Evolutionary conservation across 2,888 invertebrate genomes (phyloP), one percentile per base, ranked within the genome.

Genomic region (Neoitamus cyanurus): DNA sequence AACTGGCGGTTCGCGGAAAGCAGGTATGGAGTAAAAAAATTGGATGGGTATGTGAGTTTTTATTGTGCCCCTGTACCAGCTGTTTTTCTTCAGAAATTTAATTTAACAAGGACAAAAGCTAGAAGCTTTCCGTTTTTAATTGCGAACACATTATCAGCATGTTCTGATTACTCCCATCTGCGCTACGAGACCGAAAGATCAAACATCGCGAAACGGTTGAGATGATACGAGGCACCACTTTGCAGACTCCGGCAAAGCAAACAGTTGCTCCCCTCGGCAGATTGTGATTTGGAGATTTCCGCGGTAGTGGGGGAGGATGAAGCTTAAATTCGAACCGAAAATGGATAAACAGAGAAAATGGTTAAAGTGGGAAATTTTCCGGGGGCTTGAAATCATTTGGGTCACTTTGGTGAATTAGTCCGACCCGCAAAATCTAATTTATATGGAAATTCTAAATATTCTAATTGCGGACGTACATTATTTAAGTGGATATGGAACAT

Each of bases 401-500:
- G 77, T 77, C 77, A 77, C 77, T 28, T 42, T 42, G 46, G 46
- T 13, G 77, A 77, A 77, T 77, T 77, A 77, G 77, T 46, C 15
- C 42, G 15, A 46, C 42, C 77, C 77, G 42, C 77, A 77, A 77
- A 77, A 77, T 30, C 77, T 77, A 46, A 77, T 77, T 77, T 77
- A 77, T 77, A 77, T 77, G 77, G 77, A 42, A 77, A 77, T 77
- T 77, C 37, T 42, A 77, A 77, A 77, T 77, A 77, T 77, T 77
- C 77, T 77, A 77, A 77, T 77, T 77, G 77, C 77, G 77, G 46
- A 77, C 42, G 77, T 42, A 77, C 46, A 77, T 77, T 77, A 77
- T 77, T 77, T 77, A 77, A 77, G 77, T 37, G 77, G 46, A 77
- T 77, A 25, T 42, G 77, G 42, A 36, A 25, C 42, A 37, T 4